Evolutionary conservation across 2,888 invertebrate species (phyloP).

Genomic region (Hydrotaea diabolus): DNA sequence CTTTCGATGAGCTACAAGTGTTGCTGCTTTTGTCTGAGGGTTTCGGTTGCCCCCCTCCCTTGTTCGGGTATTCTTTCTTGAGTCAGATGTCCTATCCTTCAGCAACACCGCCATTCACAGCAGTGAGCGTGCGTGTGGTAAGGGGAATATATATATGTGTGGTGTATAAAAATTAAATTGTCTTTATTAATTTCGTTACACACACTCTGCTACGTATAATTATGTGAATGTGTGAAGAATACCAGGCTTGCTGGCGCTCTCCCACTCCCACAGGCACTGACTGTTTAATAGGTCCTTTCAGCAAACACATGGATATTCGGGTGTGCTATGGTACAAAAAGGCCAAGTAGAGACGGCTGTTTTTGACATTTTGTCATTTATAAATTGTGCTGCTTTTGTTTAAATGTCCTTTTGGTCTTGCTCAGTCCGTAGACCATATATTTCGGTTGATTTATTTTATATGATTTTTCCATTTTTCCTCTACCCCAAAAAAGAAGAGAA

Average conservation of each 20-base stretch:
- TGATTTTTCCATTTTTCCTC: constrained; percentile 29
- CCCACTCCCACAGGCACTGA: too few relatives aligned
- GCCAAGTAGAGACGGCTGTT: constrained; percentile 35
- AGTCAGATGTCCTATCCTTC: not conserved
- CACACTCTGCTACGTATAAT: not conserved
- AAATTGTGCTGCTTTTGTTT: constrained; percentile 40
- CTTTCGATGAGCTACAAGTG: constrained; percentile 31
- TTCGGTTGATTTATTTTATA: constrained; percentile 50
- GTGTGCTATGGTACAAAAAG: too few relatives aligned
- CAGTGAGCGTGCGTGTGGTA: not conserved
- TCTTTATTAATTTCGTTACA: constrained; percentile 47
- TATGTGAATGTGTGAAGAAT: not conserved
- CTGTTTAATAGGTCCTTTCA: not conserved
- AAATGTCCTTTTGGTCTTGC: not conserved
- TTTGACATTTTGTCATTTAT: constrained; percentile 53
- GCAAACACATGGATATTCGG: too few relatives aligned
- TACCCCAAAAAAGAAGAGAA: too few relatives aligned
- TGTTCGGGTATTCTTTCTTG: not conserved
- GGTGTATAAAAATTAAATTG: constrained; percentile 28
- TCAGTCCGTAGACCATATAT: constrained; percentile 1
- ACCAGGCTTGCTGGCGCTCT: not conserved
- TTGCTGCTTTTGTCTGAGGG: constrained; percentile 31
- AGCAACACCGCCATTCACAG: not conserved
- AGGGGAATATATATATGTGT: not conserved
- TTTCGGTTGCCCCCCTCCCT: not conserved